Conservation (phyloP, 2,797 vertebrate genomes). For the Gambelia wislizenii region DNA sequence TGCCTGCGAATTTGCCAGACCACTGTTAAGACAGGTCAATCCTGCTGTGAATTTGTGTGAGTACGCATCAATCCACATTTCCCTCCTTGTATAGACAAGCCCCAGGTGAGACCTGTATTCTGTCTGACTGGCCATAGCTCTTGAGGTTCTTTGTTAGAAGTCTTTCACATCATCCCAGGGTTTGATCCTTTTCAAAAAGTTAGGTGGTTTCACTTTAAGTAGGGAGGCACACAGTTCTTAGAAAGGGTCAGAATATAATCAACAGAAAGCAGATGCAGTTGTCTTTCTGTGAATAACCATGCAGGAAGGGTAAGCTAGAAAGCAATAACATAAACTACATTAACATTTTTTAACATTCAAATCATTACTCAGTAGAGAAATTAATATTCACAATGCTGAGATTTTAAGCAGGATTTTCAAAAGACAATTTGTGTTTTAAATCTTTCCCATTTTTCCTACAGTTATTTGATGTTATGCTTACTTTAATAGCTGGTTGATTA, state of each 20-base stretch:
- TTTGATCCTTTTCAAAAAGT: neutral
- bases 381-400: neutral
- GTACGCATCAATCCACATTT: too few species aligned
- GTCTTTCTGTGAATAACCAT: neutral
- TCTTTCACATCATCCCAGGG: neutral
- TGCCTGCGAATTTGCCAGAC: too few species aligned
- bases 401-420: neutral
- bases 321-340: neutral
- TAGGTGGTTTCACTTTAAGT: neutral
- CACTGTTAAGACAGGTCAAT: too few species aligned
- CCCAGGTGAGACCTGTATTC: neutral
- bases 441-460: neutral
- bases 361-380: neutral
- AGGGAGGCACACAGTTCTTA: neutral
- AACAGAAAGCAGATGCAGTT: neutral
- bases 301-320: neutral
- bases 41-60: too few species aligned
- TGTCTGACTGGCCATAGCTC: neutral
- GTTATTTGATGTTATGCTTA: neutral
- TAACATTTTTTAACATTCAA: neutral
- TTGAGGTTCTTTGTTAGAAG: neutral
- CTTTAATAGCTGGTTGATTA: neutral
- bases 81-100: too few species aligned
- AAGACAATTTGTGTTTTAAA: neutral
- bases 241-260: neutral